phyloP scores from a whole-genome alignment of 2,113 vertebrate species.

The Pogonocichla stellata region DNA sequence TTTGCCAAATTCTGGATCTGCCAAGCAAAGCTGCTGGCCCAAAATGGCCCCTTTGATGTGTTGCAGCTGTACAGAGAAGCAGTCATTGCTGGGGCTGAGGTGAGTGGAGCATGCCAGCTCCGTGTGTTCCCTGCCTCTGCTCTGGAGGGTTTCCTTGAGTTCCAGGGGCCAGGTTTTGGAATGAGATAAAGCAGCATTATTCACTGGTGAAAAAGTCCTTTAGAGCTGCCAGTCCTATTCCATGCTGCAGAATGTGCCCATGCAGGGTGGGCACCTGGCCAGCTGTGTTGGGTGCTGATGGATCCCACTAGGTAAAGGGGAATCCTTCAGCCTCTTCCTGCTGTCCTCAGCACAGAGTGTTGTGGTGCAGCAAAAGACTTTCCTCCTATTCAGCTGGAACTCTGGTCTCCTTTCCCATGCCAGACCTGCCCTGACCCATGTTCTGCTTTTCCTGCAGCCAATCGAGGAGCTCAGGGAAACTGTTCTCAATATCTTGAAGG shows the following conservation, averaged over 20 bases:
- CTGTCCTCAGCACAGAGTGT: neutral
- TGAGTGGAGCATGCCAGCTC: slow-evolving; percentile 3
- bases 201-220: neutral
- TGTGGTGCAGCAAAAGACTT: neutral
- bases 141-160: accelerated
- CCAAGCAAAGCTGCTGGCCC: slow-evolving; percentile 81
- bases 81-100: slow-evolving; percentile 78
- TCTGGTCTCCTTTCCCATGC: neutral
- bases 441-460: slow-evolving; percentile 59
- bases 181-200: neutral
- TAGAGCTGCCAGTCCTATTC: neutral
- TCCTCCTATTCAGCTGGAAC: neutral
- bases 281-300: neutral
- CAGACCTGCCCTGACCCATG: neutral
- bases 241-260: neutral
- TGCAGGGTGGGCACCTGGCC: neutral
- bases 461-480: slow-evolving; percentile 64
- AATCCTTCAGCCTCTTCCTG: neutral
- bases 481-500: slow-evolving; percentile 59
- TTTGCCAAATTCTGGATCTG: slow-evolving; percentile 93
- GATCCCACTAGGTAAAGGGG: neutral
- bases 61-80: slow-evolving; percentile 83
- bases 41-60: slow-evolving; percentile 76
- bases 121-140: neutral
- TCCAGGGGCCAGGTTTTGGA: neutral